Base-by-base conservation (phyloP, 1,140 invertebrate genomes). In the Penaeus chinensis region DNA sequence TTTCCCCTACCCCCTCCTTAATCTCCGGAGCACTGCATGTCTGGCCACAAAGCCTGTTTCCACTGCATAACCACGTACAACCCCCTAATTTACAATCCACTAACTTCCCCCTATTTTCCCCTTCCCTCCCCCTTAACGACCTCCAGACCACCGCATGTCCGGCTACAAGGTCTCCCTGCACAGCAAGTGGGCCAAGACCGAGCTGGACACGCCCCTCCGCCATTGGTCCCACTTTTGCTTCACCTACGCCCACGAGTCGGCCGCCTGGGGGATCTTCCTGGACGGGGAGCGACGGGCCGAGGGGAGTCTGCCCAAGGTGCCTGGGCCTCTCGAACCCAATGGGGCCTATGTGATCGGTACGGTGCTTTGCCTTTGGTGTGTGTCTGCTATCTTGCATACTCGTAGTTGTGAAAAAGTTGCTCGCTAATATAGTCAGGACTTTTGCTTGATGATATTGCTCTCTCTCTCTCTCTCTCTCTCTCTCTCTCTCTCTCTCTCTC, bases 141-240 rank as follows among this genome's bases (percentile, higher is more conserved):
- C 2, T 3, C 1, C 69, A 89, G 88, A 89, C 69, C 88, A 89
- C 80, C 83, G 79, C 18, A 27, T 63, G 42, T 37, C 63, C 19
- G 66, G 69, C 20, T 82, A 81, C 61, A 85, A 86, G 27, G 88
- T 82, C 24, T 60, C 88, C 5, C 47, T 89, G 3, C 84, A 80
- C 27, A 82, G 83, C 69, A 81, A 54, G 22, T 89, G 84, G 84
- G 84, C 80, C 7, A 24, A 32, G 22, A 76, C 84, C 18, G 61
- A 27, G 0, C 47, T 89, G 20, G 11, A n/a, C 19, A 85, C 88
- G 19, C 88, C 88, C 24, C 60, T 89, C 54, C 27, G 79, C 20
- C 54, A 54, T 20, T 89, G 88, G 88, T 54, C 83, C 74, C 88
- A 89, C 80, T 89, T 74, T 47, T 89, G 88, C 66, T 82, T 89